Evolutionary conservation across 2,888 invertebrate species (phyloP).

Genomic region (Hydroisotoma schaefferi): DNA sequence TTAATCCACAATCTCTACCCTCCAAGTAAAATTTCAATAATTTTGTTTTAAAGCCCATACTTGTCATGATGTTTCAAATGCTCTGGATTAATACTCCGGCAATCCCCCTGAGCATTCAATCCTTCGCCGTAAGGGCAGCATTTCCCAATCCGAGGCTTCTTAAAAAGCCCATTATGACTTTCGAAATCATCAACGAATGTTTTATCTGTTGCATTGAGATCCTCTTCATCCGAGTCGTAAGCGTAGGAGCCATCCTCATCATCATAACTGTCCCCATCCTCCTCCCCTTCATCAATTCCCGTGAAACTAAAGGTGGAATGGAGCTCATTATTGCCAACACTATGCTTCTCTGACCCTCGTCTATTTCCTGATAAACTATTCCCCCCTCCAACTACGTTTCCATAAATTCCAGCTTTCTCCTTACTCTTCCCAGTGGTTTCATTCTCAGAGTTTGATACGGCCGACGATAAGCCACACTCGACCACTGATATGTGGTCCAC

Average conservation of each 20-base stretch:
- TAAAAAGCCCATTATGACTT: constrained; percentile 14
- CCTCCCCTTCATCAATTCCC: constrained; percentile 20
- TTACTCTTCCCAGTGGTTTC: neutral
- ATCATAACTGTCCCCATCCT: constrained; percentile 31
- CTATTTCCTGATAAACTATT: constrained; percentile 16
- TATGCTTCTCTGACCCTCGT: constrained; percentile 4
- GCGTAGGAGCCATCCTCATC: constrained; percentile 25
- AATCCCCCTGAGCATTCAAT: constrained; percentile 35
- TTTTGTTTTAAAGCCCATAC: neutral
- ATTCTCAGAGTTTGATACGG: neutral
- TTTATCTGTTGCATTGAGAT: constrained; percentile 14
- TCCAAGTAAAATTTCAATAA: too few species aligned
- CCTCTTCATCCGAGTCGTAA: constrained; percentile 18
- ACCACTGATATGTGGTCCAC: constrained; percentile 11
- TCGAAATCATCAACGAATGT: constrained; percentile 28
- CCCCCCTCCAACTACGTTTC: constrained; percentile 16
- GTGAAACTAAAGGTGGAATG: constrained; percentile 30
- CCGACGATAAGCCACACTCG: constrained; percentile 11
- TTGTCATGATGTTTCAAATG: constrained; percentile 10
- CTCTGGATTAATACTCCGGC: constrained; percentile 22
- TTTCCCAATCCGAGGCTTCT: constrained; percentile 41
- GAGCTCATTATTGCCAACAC: constrained; percentile 30
- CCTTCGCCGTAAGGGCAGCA: constrained; percentile 43
- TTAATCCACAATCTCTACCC: too few species aligned
- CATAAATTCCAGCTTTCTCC: neutral